Conservation (phyloP, 2,113 vertebrate species). For the Dendropsophus ebraccatus region DNA sequence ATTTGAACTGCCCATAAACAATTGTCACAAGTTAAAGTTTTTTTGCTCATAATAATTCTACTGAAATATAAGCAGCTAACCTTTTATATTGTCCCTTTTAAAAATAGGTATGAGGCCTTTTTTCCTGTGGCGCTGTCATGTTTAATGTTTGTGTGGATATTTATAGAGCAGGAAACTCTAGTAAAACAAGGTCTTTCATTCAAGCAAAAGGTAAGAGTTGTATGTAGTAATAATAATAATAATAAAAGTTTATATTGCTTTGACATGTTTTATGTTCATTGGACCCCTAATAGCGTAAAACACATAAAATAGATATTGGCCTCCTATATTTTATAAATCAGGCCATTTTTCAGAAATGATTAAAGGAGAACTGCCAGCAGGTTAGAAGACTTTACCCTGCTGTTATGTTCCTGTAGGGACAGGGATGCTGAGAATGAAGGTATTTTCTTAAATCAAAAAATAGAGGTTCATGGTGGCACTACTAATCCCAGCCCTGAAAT, state of each 20-base stretch:
- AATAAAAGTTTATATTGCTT: background rate
- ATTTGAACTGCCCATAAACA: no score
- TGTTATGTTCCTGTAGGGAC: no score
- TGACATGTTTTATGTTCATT: background rate
- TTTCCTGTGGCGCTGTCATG: constrained; percentile 87
- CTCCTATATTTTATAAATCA: no score
- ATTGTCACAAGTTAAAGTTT: no score
- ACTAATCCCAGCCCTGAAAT: no score
- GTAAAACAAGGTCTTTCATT: constrained; percentile 72
- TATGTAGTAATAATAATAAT: background rate
- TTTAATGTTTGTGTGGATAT: constrained; percentile 92
- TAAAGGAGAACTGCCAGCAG: no score
- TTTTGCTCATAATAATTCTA: background rate
- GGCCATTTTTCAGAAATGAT: no score
- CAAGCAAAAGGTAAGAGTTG: constrained; percentile 80
- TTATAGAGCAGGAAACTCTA: constrained; percentile 87
- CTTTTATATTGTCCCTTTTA: constrained; percentile 7
- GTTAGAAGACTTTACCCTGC: no score
- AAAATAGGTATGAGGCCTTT: constrained; percentile 87
- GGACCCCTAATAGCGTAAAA: background rate
- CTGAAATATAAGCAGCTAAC: background rate
- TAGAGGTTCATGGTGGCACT: no score
- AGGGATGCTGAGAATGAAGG: no score
- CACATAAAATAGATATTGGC: no score
- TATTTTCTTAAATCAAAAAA: no score